Evolutionary conservation across 2,113 vertebrate genomes (phyloP).

Genomic region (Crotalus horridus): DNA sequence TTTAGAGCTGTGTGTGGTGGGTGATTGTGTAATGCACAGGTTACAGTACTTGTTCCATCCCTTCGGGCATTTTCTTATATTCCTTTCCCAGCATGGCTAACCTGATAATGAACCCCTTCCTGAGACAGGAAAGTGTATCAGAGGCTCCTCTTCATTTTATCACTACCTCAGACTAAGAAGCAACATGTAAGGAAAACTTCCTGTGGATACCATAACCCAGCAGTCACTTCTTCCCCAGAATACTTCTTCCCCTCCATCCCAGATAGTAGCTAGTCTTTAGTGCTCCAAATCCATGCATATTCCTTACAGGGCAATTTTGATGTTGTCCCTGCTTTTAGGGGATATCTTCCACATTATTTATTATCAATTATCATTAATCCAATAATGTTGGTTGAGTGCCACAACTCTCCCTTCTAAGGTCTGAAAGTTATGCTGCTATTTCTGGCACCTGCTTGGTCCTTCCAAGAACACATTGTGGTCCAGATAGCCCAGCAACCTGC

Average conservation of each 20-base stretch:
- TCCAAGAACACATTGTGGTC: not conserved
- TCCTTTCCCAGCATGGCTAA: not conserved
- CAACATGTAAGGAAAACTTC: not conserved
- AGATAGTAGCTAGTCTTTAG: not conserved
- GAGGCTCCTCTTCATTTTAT: not conserved
- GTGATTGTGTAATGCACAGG: not conserved
- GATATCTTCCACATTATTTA: not conserved
- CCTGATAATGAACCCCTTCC: not conserved
- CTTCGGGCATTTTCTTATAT: not conserved
- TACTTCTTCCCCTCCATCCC: not conserved
- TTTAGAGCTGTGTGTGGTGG: not conserved
- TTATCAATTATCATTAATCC: not conserved
- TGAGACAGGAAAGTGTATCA: not conserved
- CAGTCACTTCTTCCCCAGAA: not conserved
- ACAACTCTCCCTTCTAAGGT: not conserved
- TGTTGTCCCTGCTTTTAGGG: not conserved
- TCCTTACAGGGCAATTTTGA: not conserved
- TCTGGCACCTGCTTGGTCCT: not conserved
- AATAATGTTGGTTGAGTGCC: not conserved
- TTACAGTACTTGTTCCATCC: not conserved
- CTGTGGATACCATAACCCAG: not conserved
- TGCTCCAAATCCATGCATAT: not conserved
- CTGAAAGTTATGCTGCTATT: not conserved
- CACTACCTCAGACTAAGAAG: not conserved
- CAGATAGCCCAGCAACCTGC: not conserved